phyloP scores from a whole-genome alignment of 2,888 invertebrate species.

The Cryptops parisi region DNA sequence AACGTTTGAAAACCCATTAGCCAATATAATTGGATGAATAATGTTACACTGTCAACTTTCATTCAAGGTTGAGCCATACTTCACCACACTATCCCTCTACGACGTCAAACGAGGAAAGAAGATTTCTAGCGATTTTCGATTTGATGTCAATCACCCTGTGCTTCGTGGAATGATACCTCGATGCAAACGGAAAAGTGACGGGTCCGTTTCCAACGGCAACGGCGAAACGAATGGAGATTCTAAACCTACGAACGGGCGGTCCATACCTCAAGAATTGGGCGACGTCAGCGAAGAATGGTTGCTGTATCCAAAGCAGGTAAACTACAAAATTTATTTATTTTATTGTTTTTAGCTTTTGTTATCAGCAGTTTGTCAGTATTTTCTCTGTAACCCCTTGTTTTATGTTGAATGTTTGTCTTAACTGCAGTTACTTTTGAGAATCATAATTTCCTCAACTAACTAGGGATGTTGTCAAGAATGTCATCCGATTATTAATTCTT shows the following conservation, averaged over 20 bases:
- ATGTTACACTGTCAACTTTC: no score
- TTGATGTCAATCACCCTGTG: constrained; percentile 63
- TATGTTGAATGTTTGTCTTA: no score
- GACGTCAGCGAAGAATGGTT: constrained; percentile 62
- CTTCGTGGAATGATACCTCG: constrained; percentile 46
- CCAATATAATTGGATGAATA: no score
- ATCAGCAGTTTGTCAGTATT: no score
- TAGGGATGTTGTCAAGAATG: no score
- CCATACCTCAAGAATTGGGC: constrained; percentile 42
- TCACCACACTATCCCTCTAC: constrained; percentile 72
- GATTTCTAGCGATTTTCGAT: constrained; percentile 84
- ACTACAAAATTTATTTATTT: no score
- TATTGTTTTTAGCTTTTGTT: no score
- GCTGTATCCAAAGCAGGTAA: constrained; percentile 46
- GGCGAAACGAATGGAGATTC: constrained; percentile 13
- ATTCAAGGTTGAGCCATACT: constrained; percentile 92
- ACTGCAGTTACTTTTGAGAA: no score
- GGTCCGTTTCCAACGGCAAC: constrained; percentile 13
- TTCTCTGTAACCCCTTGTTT: no score
- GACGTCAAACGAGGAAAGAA: constrained; percentile 77
- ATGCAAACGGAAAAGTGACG: constrained; percentile 30
- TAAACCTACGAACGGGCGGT: constrained; percentile 13
- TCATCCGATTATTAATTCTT: no score
- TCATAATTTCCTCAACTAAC: no score
- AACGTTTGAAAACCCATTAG: no score